These are phyloP conservation scores for Amphiprion percula DNA, from an alignment of 2,113 vertebrate species.

Conservation along the genomic window DNA sequence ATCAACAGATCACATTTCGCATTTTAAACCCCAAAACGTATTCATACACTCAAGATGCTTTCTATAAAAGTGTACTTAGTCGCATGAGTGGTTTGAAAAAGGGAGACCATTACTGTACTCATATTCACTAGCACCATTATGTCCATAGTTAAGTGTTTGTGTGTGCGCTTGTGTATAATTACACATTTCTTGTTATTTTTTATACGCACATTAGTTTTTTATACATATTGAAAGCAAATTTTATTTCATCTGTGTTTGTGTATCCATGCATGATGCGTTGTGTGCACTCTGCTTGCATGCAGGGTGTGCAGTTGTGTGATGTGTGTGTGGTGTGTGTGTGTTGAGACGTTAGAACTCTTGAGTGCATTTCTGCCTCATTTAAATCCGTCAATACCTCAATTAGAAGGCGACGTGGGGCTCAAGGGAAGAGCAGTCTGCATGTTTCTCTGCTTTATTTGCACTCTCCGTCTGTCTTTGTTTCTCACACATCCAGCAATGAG, in stretches of 20 bases:
- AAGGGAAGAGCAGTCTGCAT: constrained; percentile 73
- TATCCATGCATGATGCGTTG: not conserved
- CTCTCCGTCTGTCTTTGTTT: constrained; percentile 50
- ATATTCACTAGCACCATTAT: constrained; percentile 47
- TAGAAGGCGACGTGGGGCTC: constrained; percentile 78
- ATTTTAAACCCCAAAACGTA: constrained; percentile 78
- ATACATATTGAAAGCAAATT: not conserved
- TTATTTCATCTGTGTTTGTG: not conserved
- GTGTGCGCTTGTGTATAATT: constrained; percentile 20
- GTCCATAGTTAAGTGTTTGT: constrained; percentile 7
- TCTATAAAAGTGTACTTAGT: constrained; percentile 74
- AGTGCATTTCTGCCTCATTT: constrained; percentile 87
- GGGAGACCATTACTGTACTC: constrained; percentile 74
- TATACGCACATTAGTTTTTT: constrained; percentile 3
- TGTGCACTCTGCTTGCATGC: constrained; percentile 20
- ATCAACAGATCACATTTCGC: constrained; percentile 74
- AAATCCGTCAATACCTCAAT: constrained; percentile 86
- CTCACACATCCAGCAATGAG: constrained; percentile 35
- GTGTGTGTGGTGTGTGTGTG: constrained; percentile 23
- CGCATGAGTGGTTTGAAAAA: constrained; percentile 77
- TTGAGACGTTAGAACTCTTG: constrained; percentile 63
- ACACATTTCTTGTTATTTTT: constrained; percentile 25
- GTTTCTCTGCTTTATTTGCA: constrained; percentile 67
- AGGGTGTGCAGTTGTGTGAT: constrained; percentile 12
- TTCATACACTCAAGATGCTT: constrained; percentile 59